Evolutionary conservation across 2,888 invertebrate species (phyloP).

Genomic region (Sipha maydis): DNA sequence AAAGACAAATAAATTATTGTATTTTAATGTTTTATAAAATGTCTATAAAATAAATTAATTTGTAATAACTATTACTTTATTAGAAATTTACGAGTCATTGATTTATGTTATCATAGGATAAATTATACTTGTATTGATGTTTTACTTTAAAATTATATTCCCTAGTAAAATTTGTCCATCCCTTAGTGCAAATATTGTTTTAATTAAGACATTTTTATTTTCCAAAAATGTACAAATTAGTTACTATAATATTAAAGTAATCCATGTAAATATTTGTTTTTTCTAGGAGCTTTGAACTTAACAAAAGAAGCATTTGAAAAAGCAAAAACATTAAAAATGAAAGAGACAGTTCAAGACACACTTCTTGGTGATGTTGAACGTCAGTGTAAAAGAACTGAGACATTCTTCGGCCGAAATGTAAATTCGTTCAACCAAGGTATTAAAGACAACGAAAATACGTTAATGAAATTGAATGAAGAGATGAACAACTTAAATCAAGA

Average conservation of each 20-base stretch:
- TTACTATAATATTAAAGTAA: background rate
- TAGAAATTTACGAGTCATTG: no score
- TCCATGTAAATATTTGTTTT: background rate
- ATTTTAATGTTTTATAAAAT: no score
- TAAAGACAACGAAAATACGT: slow-evolving; percentile 77
- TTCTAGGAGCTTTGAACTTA: slow-evolving; percentile 82
- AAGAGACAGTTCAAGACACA: slow-evolving; percentile 67
- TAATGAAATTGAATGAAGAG: slow-evolving; percentile 75
- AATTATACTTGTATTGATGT: no score
- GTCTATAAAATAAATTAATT: no score
- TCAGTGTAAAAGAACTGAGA: slow-evolving; percentile 75
- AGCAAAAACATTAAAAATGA: slow-evolving; percentile 71
- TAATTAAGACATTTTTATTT: no score
- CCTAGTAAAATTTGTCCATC: no score
- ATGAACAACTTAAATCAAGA: slow-evolving; percentile 76
- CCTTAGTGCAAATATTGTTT: no score
- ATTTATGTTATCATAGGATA: no score
- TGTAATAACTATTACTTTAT: no score
- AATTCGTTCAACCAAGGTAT: slow-evolving; percentile 75
- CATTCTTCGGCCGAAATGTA: slow-evolving; percentile 73
- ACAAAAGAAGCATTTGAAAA: slow-evolving; percentile 79
- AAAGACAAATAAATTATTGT: no score
- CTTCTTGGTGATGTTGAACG: slow-evolving; percentile 70
- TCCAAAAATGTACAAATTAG: background rate
- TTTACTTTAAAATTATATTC: no score